Evolutionary conservation across 2,797 vertebrate genomes (phyloP), one percentile per base, ranked within the genome.

Genomic region (Neosalanx taihuensis): DNA sequence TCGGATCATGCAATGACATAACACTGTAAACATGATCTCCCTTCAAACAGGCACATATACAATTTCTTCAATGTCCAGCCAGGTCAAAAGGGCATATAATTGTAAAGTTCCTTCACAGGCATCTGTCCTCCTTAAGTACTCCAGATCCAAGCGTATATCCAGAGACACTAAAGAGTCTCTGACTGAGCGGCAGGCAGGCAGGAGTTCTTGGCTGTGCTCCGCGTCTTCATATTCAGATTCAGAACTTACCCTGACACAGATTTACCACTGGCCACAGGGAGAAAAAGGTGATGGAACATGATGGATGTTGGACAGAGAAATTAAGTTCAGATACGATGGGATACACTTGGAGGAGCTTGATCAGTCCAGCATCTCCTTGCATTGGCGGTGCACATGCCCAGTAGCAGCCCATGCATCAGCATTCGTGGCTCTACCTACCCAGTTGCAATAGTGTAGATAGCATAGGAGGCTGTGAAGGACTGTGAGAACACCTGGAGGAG

Each of bases 391-490:
- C 86, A 89, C 92, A 92, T 93, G 90, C 89, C 89, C 85, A 84
- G 85, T 86, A 56, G 87, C 88, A 88, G 90, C 84, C 86, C 92
- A 93, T 92, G 91, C 91, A 93, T 85, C 85, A 85, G 82, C 87
- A 89, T 87, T 90, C 84, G 84, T 57, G 79, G 80, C 83, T 88
- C 81, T 85, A 94, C 93, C 90, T 93, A 94, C 94, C 94, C 93
- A 89, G 86, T 93, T 81, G 89, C 88, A 89, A 95, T 89, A 84
- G 70, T 90, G 92, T 92, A 93, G 90, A 94, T 89, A 79, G 91
- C 87, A 92, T 92, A 94, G 84, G 87, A 92, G 86, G 94, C 94
- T 83, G 89, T 93, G 91, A 92, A 94, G 89, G 94, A 94, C 90
- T 93, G 91, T 88, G 92, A 92, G 90, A 93, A 92, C 81, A 94